Percentiles rank a stretch among this genome's conserved stretches.
phyloP scores from a whole-genome alignment of 2,888 invertebrate genomes.

The Pachymerium ferrugineum region DNA sequence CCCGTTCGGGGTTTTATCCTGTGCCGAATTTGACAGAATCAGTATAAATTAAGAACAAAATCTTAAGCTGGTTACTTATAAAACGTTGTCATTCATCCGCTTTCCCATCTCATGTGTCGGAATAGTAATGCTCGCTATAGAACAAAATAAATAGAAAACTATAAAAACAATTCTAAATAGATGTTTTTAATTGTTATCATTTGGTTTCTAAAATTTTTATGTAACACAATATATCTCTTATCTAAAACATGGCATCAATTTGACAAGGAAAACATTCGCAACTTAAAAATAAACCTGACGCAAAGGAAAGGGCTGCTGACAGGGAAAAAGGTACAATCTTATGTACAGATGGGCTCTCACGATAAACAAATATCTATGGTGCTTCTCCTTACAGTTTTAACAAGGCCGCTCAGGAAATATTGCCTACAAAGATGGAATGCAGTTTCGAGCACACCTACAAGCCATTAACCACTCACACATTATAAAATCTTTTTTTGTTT shows the following conservation, averaged over 20 bases:
- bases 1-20: too few relatives aligned
- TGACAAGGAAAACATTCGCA: not conserved
- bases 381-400: not conserved
- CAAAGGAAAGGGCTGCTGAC: not conserved
- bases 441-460: not conserved
- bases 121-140: too few relatives aligned
- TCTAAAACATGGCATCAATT: conserved; percentile 5
- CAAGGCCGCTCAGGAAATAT: not conserved
- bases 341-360: not conserved
- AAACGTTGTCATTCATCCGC: too few relatives aligned
- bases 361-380: not conserved
- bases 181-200: not conserved
- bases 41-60: too few relatives aligned
- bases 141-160: not conserved
- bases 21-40: too few relatives aligned
- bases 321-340: not conserved
- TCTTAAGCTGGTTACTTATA: too few relatives aligned
- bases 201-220: not conserved
- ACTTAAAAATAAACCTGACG: not conserved
- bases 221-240: not conserved
- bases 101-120: too few relatives aligned
- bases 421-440: not conserved
- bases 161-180: not conserved
- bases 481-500: too few relatives aligned
- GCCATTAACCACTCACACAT: too few relatives aligned